These are phyloP conservation scores for Haliclona indistincta DNA, from an alignment of 37 sponge, comb jelly and placozoan species.

Conservation along the genomic window DNA sequence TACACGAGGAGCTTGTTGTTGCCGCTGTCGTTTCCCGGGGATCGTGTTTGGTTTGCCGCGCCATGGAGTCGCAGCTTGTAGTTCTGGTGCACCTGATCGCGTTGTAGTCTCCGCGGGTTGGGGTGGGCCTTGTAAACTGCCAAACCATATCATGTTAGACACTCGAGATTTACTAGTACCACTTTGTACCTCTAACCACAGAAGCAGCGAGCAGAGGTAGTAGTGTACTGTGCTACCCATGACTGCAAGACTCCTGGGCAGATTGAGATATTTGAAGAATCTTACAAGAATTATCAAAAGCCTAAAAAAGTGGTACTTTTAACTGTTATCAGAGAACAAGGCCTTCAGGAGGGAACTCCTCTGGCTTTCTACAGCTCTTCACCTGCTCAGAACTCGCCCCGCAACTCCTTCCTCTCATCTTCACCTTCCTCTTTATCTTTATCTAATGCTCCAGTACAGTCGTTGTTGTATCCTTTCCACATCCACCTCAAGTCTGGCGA, in stretches of 20 bases:
- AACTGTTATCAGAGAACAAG: background rate
- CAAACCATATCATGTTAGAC: too few species aligned
- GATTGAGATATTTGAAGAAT: constrained; percentile 15
- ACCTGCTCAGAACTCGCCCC: background rate
- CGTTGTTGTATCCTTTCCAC: background rate
- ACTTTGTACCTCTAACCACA: background rate
- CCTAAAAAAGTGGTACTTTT: background rate
- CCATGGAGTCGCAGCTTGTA: too few species aligned
- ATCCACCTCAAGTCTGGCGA: constrained; percentile 13
- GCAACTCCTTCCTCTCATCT: background rate
- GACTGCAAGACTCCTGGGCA: background rate
- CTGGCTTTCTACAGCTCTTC: background rate
- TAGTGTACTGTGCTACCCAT: constrained; percentile 8
- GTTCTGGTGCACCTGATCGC: too few species aligned
- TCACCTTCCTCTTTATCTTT: background rate
- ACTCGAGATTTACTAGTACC: too few species aligned
- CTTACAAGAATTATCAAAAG: background rate
- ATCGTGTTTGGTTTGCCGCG: too few species aligned
- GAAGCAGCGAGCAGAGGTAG: background rate
- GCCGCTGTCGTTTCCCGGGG: too few species aligned
- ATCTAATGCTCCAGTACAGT: too few species aligned
- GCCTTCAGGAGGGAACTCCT: constrained; percentile 1
- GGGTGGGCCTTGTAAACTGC: too few species aligned
- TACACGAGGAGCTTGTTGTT: too few species aligned
- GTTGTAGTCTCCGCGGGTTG: too few species aligned